Evolutionary conservation across 2,113 vertebrate species (phyloP).

Genomic region (Paramormyrops kingsleyae): DNA sequence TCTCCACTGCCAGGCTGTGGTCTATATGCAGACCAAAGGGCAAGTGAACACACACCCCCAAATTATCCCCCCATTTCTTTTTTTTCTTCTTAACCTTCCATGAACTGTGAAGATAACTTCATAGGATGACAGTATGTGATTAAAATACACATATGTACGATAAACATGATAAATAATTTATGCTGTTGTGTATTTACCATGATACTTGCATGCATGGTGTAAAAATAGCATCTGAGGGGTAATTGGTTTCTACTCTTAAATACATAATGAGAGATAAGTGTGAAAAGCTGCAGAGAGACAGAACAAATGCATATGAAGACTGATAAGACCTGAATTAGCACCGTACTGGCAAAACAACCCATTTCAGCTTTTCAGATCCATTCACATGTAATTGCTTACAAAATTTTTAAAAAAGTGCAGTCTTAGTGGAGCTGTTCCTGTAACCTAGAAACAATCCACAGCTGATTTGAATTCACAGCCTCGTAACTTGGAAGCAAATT

Average conservation of each 20-base stretch:
- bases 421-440: not conserved
- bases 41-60: conserved; percentile 9
- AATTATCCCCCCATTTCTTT: not conserved
- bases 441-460: not conserved
- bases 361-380: not conserved
- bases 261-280: not conserved
- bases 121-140: not conserved
- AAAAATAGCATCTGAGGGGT: not conserved
- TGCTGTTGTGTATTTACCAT: not conserved
- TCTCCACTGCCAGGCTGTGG: conserved; percentile 36
- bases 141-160: not conserved
- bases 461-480: not conserved
- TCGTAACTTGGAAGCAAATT: not conserved
- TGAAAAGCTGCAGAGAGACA: not conserved
- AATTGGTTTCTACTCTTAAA: not conserved
- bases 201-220: not conserved
- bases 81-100: not conserved
- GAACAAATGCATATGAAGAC: not conserved
- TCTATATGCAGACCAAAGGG: conserved; percentile 36
- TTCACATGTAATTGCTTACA: not conserved
- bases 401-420: not conserved
- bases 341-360: not conserved
- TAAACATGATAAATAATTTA: not conserved
- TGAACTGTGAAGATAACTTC: not conserved
- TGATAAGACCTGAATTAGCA: not conserved